phyloP scores from a whole-genome alignment of 2,888 invertebrate genomes.

The Erebia epiphron region DNA sequence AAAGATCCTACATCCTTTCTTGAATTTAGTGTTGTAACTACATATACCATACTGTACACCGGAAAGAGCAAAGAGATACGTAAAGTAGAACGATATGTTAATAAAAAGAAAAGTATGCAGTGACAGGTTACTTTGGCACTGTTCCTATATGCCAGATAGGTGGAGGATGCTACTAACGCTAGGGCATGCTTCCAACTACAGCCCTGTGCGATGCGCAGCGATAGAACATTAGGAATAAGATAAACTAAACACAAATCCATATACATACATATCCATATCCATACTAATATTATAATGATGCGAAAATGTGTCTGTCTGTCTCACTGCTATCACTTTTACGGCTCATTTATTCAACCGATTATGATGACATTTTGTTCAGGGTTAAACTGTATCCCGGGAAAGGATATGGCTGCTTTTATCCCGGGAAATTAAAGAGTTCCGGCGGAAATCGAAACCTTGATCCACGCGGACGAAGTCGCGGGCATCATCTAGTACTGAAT shows the following conservation, averaged over 20 bases:
- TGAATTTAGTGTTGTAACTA: slow-evolving; percentile 5
- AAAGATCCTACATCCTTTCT: slow-evolving; percentile 6
- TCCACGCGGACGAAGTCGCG: no score
- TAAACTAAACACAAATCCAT: not conserved
- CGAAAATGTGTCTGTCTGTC: no score
- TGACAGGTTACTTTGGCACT: slow-evolving; percentile 68
- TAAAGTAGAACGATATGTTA: slow-evolving; percentile 36
- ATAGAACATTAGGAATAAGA: not conserved
- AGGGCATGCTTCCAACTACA: not conserved
- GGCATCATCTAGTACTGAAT: not conserved
- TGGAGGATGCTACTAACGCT: slow-evolving; percentile 36
- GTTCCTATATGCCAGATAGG: slow-evolving; percentile 52
- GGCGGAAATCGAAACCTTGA: no score
- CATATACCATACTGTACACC: slow-evolving; percentile 1
- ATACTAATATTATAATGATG: no score
- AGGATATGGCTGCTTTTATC: no score
- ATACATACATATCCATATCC: no score
- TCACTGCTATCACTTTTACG: no score
- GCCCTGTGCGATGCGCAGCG: not conserved
- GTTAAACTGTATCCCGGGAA: no score
- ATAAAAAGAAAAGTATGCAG: slow-evolving; percentile 43
- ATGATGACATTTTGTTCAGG: no score
- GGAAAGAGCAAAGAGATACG: slow-evolving; percentile 25
- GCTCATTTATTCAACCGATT: no score
- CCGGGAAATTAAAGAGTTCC: no score